Base-by-base conservation (phyloP, 2,888 invertebrate species). In the Baccha elongata region DNA sequence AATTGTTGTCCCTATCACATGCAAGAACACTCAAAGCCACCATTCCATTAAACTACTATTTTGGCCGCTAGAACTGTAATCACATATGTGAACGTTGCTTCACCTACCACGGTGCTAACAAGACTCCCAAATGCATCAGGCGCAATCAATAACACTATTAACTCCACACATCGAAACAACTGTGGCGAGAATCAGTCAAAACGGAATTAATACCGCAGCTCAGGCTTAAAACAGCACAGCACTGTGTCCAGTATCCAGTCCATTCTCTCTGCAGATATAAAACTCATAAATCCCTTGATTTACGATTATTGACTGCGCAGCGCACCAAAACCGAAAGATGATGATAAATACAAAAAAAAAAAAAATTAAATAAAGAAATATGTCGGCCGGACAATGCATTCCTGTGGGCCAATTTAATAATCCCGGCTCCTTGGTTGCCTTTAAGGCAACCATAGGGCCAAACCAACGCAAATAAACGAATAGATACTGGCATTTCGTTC, bases 211-310 rank as follows among this genome's bases (percentile, higher is more conserved):
- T 83, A 83, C 83, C 78, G 68, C 83, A 23, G 53, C 35, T n/a
- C n/a, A 32, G 78, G 83, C 83, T 83, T 83, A 78, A 83, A 73
- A 78, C 83, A 83, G 67, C 64, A 55, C 60, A 68, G 17, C 74
- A 32, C 26, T 26, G 3, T 65, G 69, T 65, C 60, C 80, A 52
- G 7, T 10, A 37, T 21, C 23, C 58, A 40, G 23, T 58, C 13
- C 40, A 58, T 23, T 58, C 58, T 58, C 53, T 3, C 62, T 8
- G 11, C 69, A 53, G 83, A 83, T 73, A 73, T 83, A 78, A 83
- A 83, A 83, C 78, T 83, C 78, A 83, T 83, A 83, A 83, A 83
- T 83, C 83, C 83, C 83, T 78, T 83, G 83, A 83, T 83, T 83
- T 83, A 83, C 78, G 83, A 78, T 83, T 83, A 83, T 83, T 83